Evolutionary conservation across 1,140 invertebrate genomes (phyloP), one percentile per base, ranked within the genome.

Genomic region (Rhagoletis pomonella): DNA sequence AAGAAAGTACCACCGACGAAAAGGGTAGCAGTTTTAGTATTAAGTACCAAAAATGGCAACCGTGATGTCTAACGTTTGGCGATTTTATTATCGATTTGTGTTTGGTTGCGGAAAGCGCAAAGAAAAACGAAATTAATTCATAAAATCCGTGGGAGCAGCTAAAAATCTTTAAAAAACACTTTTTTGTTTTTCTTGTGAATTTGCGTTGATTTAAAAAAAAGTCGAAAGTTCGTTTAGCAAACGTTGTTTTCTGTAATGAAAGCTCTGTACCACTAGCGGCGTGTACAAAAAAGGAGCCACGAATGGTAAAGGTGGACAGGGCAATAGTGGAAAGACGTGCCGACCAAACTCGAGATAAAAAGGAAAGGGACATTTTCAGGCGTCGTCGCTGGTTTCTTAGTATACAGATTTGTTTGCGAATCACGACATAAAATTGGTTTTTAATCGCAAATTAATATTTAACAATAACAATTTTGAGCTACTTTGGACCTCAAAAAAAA

Each of bases 61-160:
- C 29, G 29, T 29, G 29, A 81, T 55, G 17, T 73, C 44, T 17
- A 58, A 3, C 47, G 73, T 81, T 81, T 55, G 47, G 17, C 73
- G 42, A 81, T 81, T 81, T 55, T 81, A 81, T 81, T 81, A 81
- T 81, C 73, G 73, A 81, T 81, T 62, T 81, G 47, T 81, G 73
- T 81, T 81, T 81, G 7, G 73, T 55, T n/a, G 73, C 42, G 50
- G 14, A 81, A 81, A 55, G 47, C 44, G 73, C 47, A 81, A 9
- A 81, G 7, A 81, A 19, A 29, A 58, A 55, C n/a, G 47, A 58
- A 81, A 10, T 81, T 81, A 81, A 81, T 81, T 81, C 47, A 81
- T 58, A 81, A 81, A 81, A 50, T 55, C 55, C 4, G n/a, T 14
- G 10, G 3, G 47, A 81, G 55, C 5, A n/a, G 9, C 12, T 17